phyloP scores from a whole-genome alignment of 1,140 invertebrate genomes.

The Magallana ariakensis region DNA sequence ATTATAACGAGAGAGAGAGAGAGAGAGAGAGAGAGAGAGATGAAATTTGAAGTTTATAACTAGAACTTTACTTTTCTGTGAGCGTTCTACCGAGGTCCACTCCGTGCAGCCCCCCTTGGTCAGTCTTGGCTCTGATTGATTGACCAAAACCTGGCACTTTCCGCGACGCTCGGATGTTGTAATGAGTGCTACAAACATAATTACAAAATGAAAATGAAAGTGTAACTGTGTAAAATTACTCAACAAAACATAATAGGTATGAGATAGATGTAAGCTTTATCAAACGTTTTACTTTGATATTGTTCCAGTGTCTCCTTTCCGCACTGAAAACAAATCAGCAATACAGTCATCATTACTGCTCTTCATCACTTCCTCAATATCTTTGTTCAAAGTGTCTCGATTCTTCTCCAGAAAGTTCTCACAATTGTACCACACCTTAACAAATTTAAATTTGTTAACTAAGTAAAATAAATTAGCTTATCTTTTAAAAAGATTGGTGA shows the following conservation, averaged over 20 bases:
- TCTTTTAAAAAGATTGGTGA: too few relatives aligned
- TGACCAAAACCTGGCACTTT: background rate
- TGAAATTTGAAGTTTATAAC: background rate
- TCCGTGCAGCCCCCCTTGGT: background rate
- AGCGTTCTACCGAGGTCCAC: constrained; percentile 48
- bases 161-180: constrained; percentile 41
- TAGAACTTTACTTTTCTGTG: constrained; percentile 39
- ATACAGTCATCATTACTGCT: constrained; percentile 66
- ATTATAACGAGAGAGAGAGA: too few relatives aligned
- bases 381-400: constrained; percentile 68
- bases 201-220: too few relatives aligned
- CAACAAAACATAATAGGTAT: background rate
- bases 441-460: background rate
- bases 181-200: constrained; percentile 16
- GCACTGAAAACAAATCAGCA: constrained; percentile 68
- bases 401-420: constrained; percentile 73
- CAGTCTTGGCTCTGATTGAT: constrained; percentile 2
- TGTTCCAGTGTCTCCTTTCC: constrained; percentile 65
- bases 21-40: too few relatives aligned
- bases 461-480: too few relatives aligned
- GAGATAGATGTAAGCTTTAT: background rate
- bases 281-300: constrained; percentile 67
- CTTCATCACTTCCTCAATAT: constrained; percentile 61
- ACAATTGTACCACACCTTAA: constrained; percentile 71
- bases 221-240: too few relatives aligned